Base-by-base conservation (phyloP, 1,140 invertebrate genomes). In the Hyles euphorbiae region DNA sequence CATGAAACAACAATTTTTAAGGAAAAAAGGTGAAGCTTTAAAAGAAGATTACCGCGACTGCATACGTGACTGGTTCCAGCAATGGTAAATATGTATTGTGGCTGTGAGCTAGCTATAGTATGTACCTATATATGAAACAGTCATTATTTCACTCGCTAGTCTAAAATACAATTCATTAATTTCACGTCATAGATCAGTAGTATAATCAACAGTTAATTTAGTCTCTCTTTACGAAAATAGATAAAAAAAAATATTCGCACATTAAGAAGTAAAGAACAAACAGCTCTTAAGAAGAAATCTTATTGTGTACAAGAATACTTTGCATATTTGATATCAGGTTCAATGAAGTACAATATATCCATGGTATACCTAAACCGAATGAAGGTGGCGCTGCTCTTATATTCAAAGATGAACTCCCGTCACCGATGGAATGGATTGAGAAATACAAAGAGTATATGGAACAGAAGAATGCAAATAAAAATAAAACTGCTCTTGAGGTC, bases 31-130 rank as follows among this genome's bases (percentile, higher is more conserved):
- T 10, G 58, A 66, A 22, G 59, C 67, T 8, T 62, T 80, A 6
- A 57, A 47, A 9, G 81, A 78, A 34, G 70, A 81, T 48, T 68
- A 72, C 47, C 58, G 74, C 55, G 76, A 76, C 47, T 65, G 67
- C 61, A 65, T 83, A 2, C 71, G 77, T 55, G 58, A 63, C 22
- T 86, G 83, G 83, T 82, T 84, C 67, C 22, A 58, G 43, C 63
- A 61, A 63, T 86, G 81, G 81, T 84, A 74, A 65, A 48, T 8
- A 11, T n/a, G 5, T n/a, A 48, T 22, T 48, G 5, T 22, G 22
- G 22, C 22, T n/a, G 2, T 11, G n/a, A 6, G n/a, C n/a, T 22
- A 2, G 22, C 22, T 22, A 22, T 22, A 22, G 22, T 22, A 22
- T n/a, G 22, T 22, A 22, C 22, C 22, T 22, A 22, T 22, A 22